Evolutionary conservation across 1,140 invertebrate genomes (phyloP), one percentile per base, ranked within the genome.

Genomic region (Drosophila littoralis): DNA sequence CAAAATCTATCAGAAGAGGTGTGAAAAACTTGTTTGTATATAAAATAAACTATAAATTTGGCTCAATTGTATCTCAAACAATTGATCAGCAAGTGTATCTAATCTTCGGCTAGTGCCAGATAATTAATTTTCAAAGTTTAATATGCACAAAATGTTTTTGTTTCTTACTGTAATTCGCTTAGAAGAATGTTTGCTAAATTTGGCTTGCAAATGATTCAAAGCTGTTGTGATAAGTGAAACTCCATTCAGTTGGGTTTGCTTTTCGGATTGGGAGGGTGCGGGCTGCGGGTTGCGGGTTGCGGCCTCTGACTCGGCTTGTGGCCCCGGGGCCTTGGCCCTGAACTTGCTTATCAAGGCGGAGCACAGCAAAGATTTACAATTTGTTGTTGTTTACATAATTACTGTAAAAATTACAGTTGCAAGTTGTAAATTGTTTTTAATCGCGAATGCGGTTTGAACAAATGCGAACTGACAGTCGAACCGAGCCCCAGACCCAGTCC

Each of bases 321-420:
- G 40, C 40, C 35, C 35, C 22, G 42, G 2, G 33, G 8, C 36
- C 64, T 61, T 60, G 73, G 60, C 83, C 83, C 84, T 86, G 83
- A 86, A 89, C 83, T 75, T 79, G 83, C 83, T 86, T 86, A 86
- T 86, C 83, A 86, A 88, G 60, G 83, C 83, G 83, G 67, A 63
- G 66, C 45, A 64, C 36, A 60, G 66, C 45, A 36, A 46, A 7
- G 54, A 43, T 77, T 64, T 40, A 60, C 43, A 63, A 38, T 36
- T 42, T 65, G 35, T 57, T 81, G 75, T 79, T 86, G 71, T 86
- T 71, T 71, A 63, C 73, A 81, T 75, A 82, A 82, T 79, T 77
- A 82, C 83, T 88, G 67, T 86, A 88, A 79, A 82, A 79, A 86
- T 82, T 86, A 85, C 82, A 85, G 82, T 85, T 86, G 75, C 57